Evolutionary conservation across 2,797 vertebrate species (phyloP).

Genomic region (Anas capensis): DNA sequence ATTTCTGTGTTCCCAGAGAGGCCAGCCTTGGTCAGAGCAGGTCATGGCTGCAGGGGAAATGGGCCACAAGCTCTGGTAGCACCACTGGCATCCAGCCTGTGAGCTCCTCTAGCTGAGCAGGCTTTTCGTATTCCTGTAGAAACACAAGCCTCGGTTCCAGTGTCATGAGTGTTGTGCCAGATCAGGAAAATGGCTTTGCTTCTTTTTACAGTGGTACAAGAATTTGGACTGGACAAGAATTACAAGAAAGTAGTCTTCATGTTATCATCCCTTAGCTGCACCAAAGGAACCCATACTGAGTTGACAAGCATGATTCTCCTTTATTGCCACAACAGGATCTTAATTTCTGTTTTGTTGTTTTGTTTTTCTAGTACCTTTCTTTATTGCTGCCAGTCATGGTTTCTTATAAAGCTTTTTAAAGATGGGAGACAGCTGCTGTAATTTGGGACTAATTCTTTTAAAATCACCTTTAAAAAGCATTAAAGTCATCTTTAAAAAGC

Average conservation of each 20-base stretch:
- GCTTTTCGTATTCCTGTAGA: neutral
- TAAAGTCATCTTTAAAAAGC: no score
- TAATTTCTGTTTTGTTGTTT: neutral
- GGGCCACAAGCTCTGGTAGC: neutral
- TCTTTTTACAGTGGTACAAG: neutral
- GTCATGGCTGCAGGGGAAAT: neutral
- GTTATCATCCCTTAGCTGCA: neutral
- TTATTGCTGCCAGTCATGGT: neutral
- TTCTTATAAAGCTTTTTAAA: neutral
- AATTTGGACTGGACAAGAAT: neutral
- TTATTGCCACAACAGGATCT: neutral
- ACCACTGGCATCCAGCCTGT: neutral
- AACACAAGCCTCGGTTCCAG: neutral
- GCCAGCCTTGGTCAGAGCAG: neutral
- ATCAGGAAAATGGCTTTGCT: neutral
- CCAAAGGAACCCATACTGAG: neutral
- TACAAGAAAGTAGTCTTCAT: neutral
- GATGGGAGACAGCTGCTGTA: neutral
- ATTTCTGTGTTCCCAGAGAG: neutral
- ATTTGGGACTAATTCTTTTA: neutral
- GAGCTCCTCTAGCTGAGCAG: neutral
- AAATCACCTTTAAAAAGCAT: neutral
- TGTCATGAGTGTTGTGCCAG: neutral
- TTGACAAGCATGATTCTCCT: neutral
- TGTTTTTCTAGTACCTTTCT: neutral